Evolutionary conservation across 2,888 invertebrate species (phyloP), one percentile per base, ranked within the genome.

Genomic region (Himalopsyche kuldschensis): DNA sequence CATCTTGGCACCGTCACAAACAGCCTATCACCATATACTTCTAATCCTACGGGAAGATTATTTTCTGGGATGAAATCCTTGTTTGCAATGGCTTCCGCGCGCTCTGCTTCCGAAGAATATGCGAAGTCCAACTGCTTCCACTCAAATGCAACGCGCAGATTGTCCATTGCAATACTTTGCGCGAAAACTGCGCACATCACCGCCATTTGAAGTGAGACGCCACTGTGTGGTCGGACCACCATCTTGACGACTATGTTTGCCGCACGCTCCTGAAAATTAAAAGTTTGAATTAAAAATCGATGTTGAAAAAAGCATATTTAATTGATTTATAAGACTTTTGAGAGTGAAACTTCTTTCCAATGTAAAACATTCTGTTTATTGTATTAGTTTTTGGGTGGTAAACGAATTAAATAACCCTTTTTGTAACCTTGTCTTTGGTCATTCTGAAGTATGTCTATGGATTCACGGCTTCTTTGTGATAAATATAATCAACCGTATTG

Each of bases 1-100:
- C 96, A 96, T 87, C 96, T 92, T 1, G 96, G 96, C 80, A 96
- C 92, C 0, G 95, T 95, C 20, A 96, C 89, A 88, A 96, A 96
- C 86, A 96, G 89, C 86, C 94, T 92, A 86, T 95, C 93, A 75
- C 91, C 92, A 87, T 93, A 93, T 15, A 95, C 93, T 89, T 96
- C 96, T 86, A 96, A 87, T 0, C 96, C 96, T 88, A 96, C 93
- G 0, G 96, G 96, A 31, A 96, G 91, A 86, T 95, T 95, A 88
- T 95, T 94, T 88, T 94, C 93, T 11, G 94, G 95, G 48, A 95
- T 93, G 87, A 94, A 96, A 85, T 90, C 90, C 85, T 92, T 92
- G 79, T 90, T 91, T 41, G 91, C 90, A 63, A 95, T 90, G 27
- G 95, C 95, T 80, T 92, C 90, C 88, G 92, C 91, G 81, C 94